Evolutionary conservation across 2,888 invertebrate species (phyloP).

Genomic region (Himalopsyche anomala): DNA sequence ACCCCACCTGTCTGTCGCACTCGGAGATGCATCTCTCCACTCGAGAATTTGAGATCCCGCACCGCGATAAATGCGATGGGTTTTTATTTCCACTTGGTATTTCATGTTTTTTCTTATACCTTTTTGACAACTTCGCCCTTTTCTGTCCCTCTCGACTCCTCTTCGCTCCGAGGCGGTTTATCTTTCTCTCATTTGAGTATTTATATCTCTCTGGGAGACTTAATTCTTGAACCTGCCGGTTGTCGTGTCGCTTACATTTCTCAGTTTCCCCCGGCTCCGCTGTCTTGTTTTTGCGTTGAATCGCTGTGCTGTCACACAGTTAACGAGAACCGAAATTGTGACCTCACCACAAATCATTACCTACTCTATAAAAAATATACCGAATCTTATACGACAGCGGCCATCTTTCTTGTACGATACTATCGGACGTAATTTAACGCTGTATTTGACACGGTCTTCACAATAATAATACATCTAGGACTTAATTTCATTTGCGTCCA

Average conservation of each 20-base stretch:
- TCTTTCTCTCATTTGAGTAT: constrained; percentile 22
- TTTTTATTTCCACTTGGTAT: constrained; percentile 61
- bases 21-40: constrained; percentile 62
- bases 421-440: constrained; percentile 4
- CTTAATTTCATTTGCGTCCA: background rate
- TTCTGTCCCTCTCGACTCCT: constrained; percentile 47
- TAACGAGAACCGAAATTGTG: constrained; percentile 1
- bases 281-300: background rate
- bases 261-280: background rate
- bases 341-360: background rate
- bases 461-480: background rate
- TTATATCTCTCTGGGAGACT: constrained; percentile 45
- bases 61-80: constrained; percentile 51
- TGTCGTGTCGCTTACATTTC: constrained; percentile 26
- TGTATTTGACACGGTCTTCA: constrained; percentile 24
- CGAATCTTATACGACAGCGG: background rate
- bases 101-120: constrained; percentile 62
- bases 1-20: constrained; percentile 64
- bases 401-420: background rate
- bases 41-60: constrained; percentile 57
- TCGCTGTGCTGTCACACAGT: constrained; percentile 4
- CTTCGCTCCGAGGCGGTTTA: too few relatives aligned
- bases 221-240: constrained; percentile 42
- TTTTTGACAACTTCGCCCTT: constrained; percentile 59
- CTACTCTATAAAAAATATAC: background rate